Base-by-base conservation (phyloP, 1,140 invertebrate genomes). In the Bradysia coprophila region DNA sequence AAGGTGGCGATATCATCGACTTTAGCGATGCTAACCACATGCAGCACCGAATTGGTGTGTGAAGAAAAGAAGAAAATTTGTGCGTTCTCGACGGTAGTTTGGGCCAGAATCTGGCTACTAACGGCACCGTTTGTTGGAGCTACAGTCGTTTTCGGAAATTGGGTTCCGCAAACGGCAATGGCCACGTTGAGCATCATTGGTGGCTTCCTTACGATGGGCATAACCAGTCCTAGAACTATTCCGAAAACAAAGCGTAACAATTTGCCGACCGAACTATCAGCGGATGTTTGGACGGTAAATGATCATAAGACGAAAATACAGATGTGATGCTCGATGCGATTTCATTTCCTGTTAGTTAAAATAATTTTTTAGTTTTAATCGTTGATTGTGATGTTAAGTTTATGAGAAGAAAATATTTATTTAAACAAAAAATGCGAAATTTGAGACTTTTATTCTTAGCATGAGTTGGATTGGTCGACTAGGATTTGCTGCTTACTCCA, bases 251-350 rank as follows among this genome's bases (percentile, higher is more conserved):
- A 11, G 4, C 22, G 16, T 10, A 18, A 57, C 50, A 59, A 59
- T 57, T 50, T 59, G 53, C 57, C 57, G 49, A 57, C 54, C 39
- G 51, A 57, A 48, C 42, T 60, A 16, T 54, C 55, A 52, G 51
- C 57, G 40, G 57, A 57, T 45, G 51, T 59, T 49, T 59, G 57
- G 57, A 59, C 57, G 39, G 57, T 55, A 31, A 59, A 57, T 31
- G 45, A 47, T 39, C n/a, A n/a, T n/a, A n/a, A n/a, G n/a, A n/a
- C 46, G 13, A 44, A 45, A 23, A 43, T 43, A 47, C 51, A 46
- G 42, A 46, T 54, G 45, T 57, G 46, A 56, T 8, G 6, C 6
- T n/a, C n/a, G n/a, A n/a, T n/a, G n/a, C n/a, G n/a, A n/a, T n/a
- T n/a, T n/a, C n/a, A n/a, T n/a, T n/a, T n/a, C n/a, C n/a, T n/a